Percentiles rank a stretch among this genome's conserved stretches.
Evolutionary conservation across 2,113 vertebrate genomes (phyloP).

Genomic region (Gorsachius goisagi): DNA sequence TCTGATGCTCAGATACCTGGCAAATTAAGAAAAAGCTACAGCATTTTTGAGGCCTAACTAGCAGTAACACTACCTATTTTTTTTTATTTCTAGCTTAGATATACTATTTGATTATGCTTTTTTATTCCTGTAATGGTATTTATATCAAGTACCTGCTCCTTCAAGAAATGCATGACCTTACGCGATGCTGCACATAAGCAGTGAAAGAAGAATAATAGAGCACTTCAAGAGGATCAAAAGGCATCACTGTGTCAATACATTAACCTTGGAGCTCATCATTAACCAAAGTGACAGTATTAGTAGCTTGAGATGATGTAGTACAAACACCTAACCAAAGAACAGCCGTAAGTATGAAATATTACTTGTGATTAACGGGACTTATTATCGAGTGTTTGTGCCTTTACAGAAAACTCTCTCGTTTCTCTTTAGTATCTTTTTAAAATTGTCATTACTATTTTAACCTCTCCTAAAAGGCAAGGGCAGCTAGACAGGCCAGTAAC

Average conservation of each 20-base stretch:
- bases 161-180: neutral
- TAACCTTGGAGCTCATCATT: neutral
- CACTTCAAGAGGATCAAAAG: neutral
- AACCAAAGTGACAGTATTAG: neutral
- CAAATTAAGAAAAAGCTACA: neutral
- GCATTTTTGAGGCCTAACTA: neutral
- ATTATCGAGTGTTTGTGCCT: neutral
- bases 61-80: neutral
- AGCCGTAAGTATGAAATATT: neutral
- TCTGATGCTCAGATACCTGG: neutral
- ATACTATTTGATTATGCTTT: fast-evolving
- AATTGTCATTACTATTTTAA: neutral
- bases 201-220: neutral
- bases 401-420: neutral
- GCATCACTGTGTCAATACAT: neutral
- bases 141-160: neutral
- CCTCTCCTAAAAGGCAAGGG: neutral
- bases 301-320: neutral
- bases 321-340: neutral
- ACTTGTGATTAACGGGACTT: neutral
- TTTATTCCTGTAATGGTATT: neutral
- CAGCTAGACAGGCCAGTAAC: neutral
- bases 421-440: neutral
- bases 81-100: neutral
- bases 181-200: neutral